Base-by-base conservation (phyloP, 2,113 vertebrate genomes). In the Riparia riparia region DNA sequence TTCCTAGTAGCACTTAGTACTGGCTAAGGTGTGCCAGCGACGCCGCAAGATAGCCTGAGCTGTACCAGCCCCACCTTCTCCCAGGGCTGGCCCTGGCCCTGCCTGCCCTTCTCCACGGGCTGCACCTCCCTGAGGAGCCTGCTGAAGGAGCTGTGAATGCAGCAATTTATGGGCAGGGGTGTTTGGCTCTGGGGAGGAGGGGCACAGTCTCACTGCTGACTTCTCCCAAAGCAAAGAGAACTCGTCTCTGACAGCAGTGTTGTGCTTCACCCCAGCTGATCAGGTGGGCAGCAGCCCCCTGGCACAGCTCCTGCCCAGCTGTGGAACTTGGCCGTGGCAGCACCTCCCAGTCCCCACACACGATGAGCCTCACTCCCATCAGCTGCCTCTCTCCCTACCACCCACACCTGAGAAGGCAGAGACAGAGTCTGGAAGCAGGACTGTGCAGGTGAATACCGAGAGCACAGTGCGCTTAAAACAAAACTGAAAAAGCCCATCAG, bases 291-390 rank as follows among this genome's bases (percentile, higher is more conserved):
- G 90, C 37, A 87, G 28, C 7, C 50, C 12, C 63, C 28, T 9
- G 28, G 31, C 24, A 63, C 63, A 76, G 32, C 57, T 58, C 63
- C 47, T 31, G 54, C 44, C 32, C 16, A 72, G 1, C 25, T n/a
- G 29, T 47, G 11, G 42, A 32, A 39, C 41, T 41, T 2, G 1
- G 63, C 50, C 28, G 16, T 18, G 41, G 32, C 54, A 78, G 54
- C 66, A 69, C 8, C 42, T 66, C 18, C 32, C 47, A 26, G 29
- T 18, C 17, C 44, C 57, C 51, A 32, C 1, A 0, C 0, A 1
- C 1, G 11, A 28, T 3, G 5, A 68, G 24, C 17, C 47, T 32
- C 0, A 0, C 47, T 64, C 42, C 24, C 6, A 32, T 41, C 39
- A 76, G 39, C 73, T 72, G 49, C 68, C 49, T 21, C 53, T 53